A percentile compares a stretch with the other conserved stretches of the same genome.
These are phyloP conservation scores for Cerceris rybyensis DNA, from an alignment of 2,888 invertebrate genomes.

Conservation along the genomic window DNA sequence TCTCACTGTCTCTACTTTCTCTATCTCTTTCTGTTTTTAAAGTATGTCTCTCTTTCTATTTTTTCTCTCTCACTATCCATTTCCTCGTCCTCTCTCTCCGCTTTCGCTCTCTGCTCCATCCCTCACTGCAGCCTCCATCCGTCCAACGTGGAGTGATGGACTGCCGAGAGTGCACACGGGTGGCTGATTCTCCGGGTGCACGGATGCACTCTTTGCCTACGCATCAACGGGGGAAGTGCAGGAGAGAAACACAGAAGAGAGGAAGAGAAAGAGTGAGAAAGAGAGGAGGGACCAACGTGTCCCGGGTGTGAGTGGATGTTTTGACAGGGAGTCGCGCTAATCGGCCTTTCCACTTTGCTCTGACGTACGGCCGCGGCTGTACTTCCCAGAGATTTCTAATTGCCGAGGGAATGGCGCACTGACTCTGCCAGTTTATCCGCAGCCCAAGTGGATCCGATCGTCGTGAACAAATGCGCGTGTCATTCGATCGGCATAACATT, in stretches of 20 bases:
- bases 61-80: too few species aligned
- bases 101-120: slow-evolving; percentile 21
- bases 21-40: too few species aligned
- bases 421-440: slow-evolving; percentile 36
- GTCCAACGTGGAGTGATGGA: slow-evolving; percentile 76
- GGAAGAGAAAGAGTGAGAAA: slow-evolving; percentile 18
- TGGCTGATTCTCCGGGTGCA: slow-evolving; percentile 72
- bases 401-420: slow-evolving; percentile 45
- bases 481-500: slow-evolving; percentile 29
- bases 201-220: slow-evolving; percentile 67
- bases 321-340: slow-evolving; percentile 79
- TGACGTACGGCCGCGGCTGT: slow-evolving; percentile 54
- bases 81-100: slow-evolving; percentile 27
- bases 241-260: slow-evolving; percentile 18
- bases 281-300: slow-evolving; percentile 38
- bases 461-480: slow-evolving; percentile 60
- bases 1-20: too few species aligned
- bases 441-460: slow-evolving; percentile 58
- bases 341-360: slow-evolving; percentile 78
- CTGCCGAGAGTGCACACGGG: slow-evolving; percentile 75
- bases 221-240: slow-evolving; percentile 51
- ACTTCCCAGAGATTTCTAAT: slow-evolving; percentile 63
- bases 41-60: too few species aligned
- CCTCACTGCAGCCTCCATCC: slow-evolving; percentile 34
- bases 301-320: slow-evolving; percentile 71